Evolutionary conservation across 2,113 vertebrate genomes (phyloP).

Genomic region (Budorcas taxicolor): DNA sequence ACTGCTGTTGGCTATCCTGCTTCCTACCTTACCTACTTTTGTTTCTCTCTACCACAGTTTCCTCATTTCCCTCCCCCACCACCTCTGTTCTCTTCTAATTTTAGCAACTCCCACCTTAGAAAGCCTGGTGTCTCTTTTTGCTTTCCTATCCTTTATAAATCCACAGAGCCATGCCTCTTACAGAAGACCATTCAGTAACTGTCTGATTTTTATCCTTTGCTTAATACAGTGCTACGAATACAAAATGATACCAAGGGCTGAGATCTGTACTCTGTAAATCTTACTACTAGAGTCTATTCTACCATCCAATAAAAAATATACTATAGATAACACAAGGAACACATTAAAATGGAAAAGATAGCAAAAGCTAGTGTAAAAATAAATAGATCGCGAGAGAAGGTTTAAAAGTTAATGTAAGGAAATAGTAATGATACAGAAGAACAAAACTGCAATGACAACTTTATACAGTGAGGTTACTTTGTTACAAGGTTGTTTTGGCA

Average conservation of each 20-base stretch:
- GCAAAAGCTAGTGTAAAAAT: neutral
- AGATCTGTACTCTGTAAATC: neutral
- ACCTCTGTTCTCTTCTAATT: neutral
- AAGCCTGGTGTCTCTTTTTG: neutral
- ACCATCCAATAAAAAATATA: neutral
- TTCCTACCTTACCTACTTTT: neutral
- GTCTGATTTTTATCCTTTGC: neutral
- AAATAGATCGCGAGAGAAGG: neutral
- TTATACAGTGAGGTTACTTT: neutral
- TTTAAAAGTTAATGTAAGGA: neutral
- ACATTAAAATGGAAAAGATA: neutral
- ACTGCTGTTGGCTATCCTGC: neutral
- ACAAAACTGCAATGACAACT: neutral
- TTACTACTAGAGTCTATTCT: neutral
- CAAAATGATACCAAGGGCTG: neutral
- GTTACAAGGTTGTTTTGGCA: neutral
- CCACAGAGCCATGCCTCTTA: neutral
- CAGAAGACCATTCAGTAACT: neutral
- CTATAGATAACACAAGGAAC: neutral
- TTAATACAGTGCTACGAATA: neutral
- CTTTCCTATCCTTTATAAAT: neutral
- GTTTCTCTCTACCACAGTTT: neutral
- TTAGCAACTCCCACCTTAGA: neutral
- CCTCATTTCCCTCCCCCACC: no score
- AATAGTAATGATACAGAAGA: neutral